These are phyloP conservation scores for Cheumatopsyche charites DNA, from an alignment of 1,140 invertebrate genomes.

Conservation along the genomic window DNA sequence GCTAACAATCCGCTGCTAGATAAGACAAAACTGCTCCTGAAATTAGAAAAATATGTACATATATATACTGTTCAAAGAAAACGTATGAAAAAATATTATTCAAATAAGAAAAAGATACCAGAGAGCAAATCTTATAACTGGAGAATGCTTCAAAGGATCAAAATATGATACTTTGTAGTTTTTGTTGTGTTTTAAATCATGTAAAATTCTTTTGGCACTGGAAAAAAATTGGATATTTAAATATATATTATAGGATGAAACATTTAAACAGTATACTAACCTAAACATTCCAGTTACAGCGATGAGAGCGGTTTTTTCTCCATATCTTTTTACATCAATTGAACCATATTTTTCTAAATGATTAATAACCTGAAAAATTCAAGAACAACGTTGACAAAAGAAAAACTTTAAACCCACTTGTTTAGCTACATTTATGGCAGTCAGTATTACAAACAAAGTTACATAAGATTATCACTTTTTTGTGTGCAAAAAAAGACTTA, in stretches of 20 bases:
- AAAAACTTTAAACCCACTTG: too few relatives aligned
- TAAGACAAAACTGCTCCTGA: slow-evolving; percentile 57
- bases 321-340: slow-evolving; percentile 55
- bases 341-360: slow-evolving; percentile 52
- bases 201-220: slow-evolving; percentile 62
- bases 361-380: slow-evolving; percentile 51
- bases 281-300: slow-evolving; percentile 51
- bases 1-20: slow-evolving; percentile 55
- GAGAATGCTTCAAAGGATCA: slow-evolving; percentile 59
- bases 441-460: slow-evolving; percentile 9
- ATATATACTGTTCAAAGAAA: too few relatives aligned
- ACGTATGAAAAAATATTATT: too few relatives aligned
- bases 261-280: slow-evolving; percentile 47
- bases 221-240: slow-evolving; percentile 50
- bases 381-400: too few relatives aligned
- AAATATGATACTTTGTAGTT: slow-evolving; percentile 60
- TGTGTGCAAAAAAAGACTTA: slow-evolving; percentile 32
- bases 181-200: slow-evolving; percentile 55
- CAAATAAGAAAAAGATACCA: slow-evolving; percentile 54
- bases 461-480: slow-evolving; percentile 9
- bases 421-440: too few relatives aligned
- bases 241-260: neutral
- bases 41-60: slow-evolving; percentile 42
- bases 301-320: slow-evolving; percentile 52
- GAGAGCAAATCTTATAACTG: slow-evolving; percentile 51